phyloP scores from a whole-genome alignment of 2,113 vertebrate genomes.

The Caranx ignobilis region DNA sequence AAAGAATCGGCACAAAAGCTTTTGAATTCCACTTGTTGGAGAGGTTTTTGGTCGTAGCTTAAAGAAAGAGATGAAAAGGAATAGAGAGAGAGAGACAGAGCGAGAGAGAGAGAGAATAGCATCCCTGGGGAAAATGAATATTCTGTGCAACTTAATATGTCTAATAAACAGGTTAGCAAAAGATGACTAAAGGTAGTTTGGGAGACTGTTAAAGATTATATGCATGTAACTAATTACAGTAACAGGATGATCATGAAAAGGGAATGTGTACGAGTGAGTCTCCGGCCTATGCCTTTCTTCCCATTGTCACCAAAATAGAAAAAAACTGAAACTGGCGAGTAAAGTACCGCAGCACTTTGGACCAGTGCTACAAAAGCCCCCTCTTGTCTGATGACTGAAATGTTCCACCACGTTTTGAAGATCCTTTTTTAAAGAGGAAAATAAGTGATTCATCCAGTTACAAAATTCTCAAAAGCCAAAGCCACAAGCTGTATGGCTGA shows the following conservation, averaged over 20 bases:
- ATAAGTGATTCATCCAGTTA: not conserved
- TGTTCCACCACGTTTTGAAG: too few relatives aligned
- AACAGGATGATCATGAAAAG: not conserved
- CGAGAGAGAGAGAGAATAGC: too few relatives aligned
- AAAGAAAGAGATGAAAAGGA: too few relatives aligned
- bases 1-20: not conserved
- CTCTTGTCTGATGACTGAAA: not conserved
- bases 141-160: not conserved
- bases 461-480: not conserved
- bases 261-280: not conserved
- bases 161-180: too few relatives aligned
- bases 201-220: not conserved
- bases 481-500: not conserved
- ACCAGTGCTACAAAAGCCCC: not conserved
- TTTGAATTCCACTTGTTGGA: not conserved
- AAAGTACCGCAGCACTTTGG: not conserved
- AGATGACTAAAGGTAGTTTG: not conserved
- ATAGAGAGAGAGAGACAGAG: too few relatives aligned
- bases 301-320: not conserved
- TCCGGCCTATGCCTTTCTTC: not conserved
- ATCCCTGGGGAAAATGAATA: too few relatives aligned
- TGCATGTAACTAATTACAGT: not conserved
- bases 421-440: not conserved
- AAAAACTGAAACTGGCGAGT: not conserved
- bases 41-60: too few relatives aligned